Percentiles rank a stretch among this genome's conserved stretches.
Evolutionary conservation across 2,888 invertebrate species (phyloP).

Genomic region (Nomada fucata): DNA sequence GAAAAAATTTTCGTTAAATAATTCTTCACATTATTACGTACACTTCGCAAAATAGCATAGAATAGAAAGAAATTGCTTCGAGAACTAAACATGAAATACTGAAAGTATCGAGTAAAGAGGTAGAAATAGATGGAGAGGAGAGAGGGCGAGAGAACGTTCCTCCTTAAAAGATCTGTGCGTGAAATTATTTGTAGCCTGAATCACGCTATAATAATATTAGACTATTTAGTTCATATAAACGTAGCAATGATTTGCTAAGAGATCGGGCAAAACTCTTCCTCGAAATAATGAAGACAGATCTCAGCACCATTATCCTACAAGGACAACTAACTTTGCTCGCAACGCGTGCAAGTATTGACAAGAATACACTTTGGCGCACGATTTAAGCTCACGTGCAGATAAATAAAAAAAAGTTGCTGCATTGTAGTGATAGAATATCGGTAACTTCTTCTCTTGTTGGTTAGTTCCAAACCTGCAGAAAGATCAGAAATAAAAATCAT

Average conservation of each 20-base stretch:
- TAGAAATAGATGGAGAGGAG: conserved; percentile 14
- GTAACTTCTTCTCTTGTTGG: conserved; percentile 42
- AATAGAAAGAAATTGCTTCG: conserved; percentile 14
- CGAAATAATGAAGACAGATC: conserved; percentile 67
- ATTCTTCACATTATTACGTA: conserved; percentile 13
- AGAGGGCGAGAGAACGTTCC: conserved; percentile 52
- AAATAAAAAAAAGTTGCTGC: conserved; percentile 64
- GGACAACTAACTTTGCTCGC: conserved; percentile 71
- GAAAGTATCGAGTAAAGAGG: conserved; percentile 33
- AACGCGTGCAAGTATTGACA: conserved; percentile 72
- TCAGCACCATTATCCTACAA: conserved; percentile 74
- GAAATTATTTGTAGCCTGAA: conserved; percentile 45
- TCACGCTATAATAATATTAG: conserved; percentile 43
- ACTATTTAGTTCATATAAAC: conserved; percentile 64
- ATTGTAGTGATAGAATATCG: conserved; percentile 47
- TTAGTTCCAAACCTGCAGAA: conserved; percentile 39
- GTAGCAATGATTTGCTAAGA: conserved; percentile 65
- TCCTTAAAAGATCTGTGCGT: conserved; percentile 63
- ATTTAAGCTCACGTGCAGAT: conserved; percentile 46
- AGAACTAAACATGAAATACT: conserved; percentile 31
- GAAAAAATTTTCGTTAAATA: conserved; percentile 39
- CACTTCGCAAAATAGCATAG: neutral
- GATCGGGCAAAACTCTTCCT: conserved; percentile 62
- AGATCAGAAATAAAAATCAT: conserved; percentile 24
- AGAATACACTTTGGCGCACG: conserved; percentile 78